Conservation (phyloP, 2,797 vertebrate species). For the Hipposideros larvatus region DNA sequence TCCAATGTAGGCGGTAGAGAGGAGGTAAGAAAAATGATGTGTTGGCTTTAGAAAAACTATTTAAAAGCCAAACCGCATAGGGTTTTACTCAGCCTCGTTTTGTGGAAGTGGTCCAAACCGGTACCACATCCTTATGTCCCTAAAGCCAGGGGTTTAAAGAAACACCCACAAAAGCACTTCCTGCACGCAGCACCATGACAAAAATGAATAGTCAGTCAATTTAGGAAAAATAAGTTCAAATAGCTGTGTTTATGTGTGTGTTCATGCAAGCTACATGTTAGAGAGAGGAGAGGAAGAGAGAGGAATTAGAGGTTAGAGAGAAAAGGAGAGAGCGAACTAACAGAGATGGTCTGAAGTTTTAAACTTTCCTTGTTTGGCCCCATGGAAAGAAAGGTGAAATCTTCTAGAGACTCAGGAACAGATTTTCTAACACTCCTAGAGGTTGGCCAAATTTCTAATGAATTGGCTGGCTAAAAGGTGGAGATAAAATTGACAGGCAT, state of each 20-base stretch:
- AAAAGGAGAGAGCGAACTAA: background rate
- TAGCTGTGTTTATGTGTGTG: background rate
- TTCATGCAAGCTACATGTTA: background rate
- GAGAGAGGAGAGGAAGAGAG: background rate
- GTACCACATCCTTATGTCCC: background rate
- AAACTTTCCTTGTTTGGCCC: background rate
- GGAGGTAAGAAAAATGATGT: background rate
- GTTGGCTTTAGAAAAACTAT: background rate
- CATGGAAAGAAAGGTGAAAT: constrained; percentile 13
- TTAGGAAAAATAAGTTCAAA: constrained; percentile 31
- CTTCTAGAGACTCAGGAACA: constrained; percentile 9
- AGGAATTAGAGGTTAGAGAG: background rate
- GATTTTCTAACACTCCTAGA: constrained; percentile 44
- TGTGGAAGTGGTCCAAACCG: background rate
- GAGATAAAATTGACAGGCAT: constrained; percentile 58
- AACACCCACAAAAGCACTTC: background rate
- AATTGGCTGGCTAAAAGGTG: background rate
- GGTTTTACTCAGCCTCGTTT: background rate
- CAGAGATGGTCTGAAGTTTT: background rate
- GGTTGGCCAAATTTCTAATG: constrained; percentile 54
- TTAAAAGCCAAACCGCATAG: background rate
- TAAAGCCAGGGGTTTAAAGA: background rate
- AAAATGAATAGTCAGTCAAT: background rate
- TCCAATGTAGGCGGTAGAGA: background rate
- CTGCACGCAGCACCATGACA: background rate